Evolutionary conservation across 1,140 invertebrate species (phyloP).

Genomic region (Leptinotarsa undecemlineata): DNA sequence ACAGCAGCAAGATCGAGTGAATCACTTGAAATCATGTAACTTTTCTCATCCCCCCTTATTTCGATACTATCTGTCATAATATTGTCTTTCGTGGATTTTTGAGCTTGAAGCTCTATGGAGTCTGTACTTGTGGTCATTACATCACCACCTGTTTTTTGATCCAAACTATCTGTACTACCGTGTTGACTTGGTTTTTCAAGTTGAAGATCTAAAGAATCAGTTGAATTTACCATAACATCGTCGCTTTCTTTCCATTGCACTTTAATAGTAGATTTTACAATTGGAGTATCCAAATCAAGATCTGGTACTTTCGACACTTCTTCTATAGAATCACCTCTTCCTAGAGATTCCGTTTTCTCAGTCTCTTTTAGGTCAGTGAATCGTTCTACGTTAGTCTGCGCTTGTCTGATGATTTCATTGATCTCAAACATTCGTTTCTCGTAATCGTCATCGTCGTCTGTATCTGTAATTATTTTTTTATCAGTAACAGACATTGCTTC

Average conservation of each 20-base stretch:
- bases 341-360: slow-evolving; percentile 58
- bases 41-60: slow-evolving; percentile 52
- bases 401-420: slow-evolving; percentile 73
- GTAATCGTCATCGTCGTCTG: slow-evolving; percentile 65
- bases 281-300: slow-evolving; percentile 57
- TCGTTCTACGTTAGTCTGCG: slow-evolving; percentile 70
- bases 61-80: slow-evolving; percentile 60
- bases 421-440: slow-evolving; percentile 74
- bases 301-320: slow-evolving; percentile 59
- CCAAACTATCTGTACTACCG: slow-evolving; percentile 64
- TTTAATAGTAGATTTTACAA: slow-evolving; percentile 44
- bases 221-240: slow-evolving; percentile 64
- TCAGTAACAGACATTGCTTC: slow-evolving; percentile 68
- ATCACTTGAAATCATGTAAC: slow-evolving; percentile 56
- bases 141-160: slow-evolving; percentile 59
- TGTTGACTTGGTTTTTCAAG: slow-evolving; percentile 53
- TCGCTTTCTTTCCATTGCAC: slow-evolving; percentile 52
- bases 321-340: slow-evolving; percentile 58
- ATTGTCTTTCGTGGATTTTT: slow-evolving; percentile 43
- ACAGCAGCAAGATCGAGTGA: slow-evolving; percentile 56
- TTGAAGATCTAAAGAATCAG: slow-evolving; percentile 66
- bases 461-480: slow-evolving; percentile 54
- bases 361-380: slow-evolving; percentile 62
- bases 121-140: slow-evolving; percentile 67
- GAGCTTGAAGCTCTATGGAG: slow-evolving; percentile 63